Conservation (phyloP, 2,797 vertebrate genomes). For the Sebastes matsubarae region DNA sequence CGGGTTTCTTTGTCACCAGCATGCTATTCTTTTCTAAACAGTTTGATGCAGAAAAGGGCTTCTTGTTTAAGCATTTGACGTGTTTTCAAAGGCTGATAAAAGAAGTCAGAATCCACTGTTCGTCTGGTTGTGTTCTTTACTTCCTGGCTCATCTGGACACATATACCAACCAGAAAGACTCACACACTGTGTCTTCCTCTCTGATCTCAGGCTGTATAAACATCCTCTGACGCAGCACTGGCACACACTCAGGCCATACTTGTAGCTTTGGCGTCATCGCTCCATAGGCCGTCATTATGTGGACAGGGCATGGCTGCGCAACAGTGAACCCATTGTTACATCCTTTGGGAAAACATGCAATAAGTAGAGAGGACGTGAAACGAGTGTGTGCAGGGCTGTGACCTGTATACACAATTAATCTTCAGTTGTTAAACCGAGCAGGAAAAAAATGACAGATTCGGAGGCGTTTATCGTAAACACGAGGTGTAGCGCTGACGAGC, state of each 20-base stretch:
- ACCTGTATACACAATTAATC: not conserved
- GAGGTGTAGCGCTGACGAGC: not conserved
- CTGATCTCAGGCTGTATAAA: constrained; percentile 41
- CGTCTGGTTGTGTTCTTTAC: not conserved
- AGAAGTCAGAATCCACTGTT: not conserved
- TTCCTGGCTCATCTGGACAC: not conserved
- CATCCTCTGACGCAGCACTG: constrained; percentile 62
- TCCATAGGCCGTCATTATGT: constrained; percentile 31
- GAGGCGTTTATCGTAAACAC: constrained; percentile 28
- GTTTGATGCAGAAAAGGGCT: not conserved
- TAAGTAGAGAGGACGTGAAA: not conserved
- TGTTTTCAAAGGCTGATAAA: not conserved
- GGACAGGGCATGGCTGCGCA: not conserved
- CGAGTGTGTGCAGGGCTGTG: not conserved
- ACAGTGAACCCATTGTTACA: constrained; percentile 24
- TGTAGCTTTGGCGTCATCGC: constrained; percentile 24
- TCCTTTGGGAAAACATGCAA: not conserved
- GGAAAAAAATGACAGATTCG: constrained; percentile 9
- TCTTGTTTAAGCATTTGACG: not conserved
- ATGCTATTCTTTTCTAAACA: not conserved
- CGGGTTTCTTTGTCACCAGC: not conserved
- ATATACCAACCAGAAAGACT: constrained; percentile 6
- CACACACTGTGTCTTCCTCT: constrained; percentile 14
- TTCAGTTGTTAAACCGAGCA: not conserved
- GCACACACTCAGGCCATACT: constrained; percentile 23